A percentile compares a stretch with the other conserved stretches of the same genome.
Evolutionary conservation across 2,797 vertebrate genomes (phyloP).

Genomic region (Salmo trutta): DNA sequence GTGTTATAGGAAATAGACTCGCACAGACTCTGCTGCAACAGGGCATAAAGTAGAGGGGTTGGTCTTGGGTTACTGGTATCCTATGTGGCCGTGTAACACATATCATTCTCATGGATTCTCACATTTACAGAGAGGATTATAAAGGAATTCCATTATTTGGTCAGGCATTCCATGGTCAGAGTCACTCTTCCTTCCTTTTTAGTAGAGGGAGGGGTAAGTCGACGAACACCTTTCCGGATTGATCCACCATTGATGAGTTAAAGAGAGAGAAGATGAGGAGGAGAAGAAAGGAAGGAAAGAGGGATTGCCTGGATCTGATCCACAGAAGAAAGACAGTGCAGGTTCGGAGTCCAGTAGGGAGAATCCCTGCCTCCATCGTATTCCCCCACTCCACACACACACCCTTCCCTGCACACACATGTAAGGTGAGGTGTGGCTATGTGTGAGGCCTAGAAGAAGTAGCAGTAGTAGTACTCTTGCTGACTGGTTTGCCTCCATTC

Average conservation of each 20-base stretch:
- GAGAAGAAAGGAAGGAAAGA: constrained; percentile 15
- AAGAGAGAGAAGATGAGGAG: constrained; percentile 58
- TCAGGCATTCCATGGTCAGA: constrained; percentile 86
- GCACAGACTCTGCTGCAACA: constrained; percentile 82
- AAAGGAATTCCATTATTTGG: too few species aligned
- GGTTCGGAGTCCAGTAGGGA: constrained; percentile 55
- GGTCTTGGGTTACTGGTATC: constrained; percentile 82
- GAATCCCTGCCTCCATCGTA: constrained; percentile 70
- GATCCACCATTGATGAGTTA: constrained; percentile 72
- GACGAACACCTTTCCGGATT: constrained; percentile 24
- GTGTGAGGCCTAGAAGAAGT: constrained; percentile 82
- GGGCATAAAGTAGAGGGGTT: constrained; percentile 68
- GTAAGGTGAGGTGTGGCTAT: constrained; percentile 85
- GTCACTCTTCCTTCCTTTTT: constrained; percentile 66
- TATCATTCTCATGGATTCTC: constrained; percentile 81
- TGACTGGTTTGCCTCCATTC: constrained; percentile 98
- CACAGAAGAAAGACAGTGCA: constrained; percentile 55
- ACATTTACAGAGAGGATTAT: too few species aligned
- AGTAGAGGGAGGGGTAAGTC: too few species aligned
- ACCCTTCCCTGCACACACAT: constrained; percentile 31
- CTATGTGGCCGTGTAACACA: constrained; percentile 85
- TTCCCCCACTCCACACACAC: constrained; percentile 54
- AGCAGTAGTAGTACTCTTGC: constrained; percentile 83
- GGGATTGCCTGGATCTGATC: constrained; percentile 54
- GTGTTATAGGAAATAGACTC: constrained; percentile 98